A percentile compares a stretch with the other conserved stretches of the same genome.
phyloP scores from a whole-genome alignment of 1,140 invertebrate genomes.

The Lepidotrigona ventralis region DNA sequence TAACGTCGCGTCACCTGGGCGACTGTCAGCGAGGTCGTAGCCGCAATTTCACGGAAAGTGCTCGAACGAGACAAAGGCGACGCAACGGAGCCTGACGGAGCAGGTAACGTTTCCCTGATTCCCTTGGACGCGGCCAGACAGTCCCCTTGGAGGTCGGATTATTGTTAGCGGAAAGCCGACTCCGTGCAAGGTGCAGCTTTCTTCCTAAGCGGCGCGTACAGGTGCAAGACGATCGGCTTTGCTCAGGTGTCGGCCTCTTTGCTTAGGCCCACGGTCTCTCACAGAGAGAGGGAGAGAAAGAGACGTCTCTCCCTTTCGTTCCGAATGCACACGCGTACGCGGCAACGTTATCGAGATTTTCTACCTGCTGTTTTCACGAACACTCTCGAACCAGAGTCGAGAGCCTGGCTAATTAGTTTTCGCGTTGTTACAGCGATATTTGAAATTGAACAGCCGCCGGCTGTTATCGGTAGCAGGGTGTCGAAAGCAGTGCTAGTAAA shows the following conservation, averaged over 20 bases:
- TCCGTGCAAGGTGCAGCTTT: constrained; percentile 31
- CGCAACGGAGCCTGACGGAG: constrained; percentile 37
- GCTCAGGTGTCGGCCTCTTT: constrained; percentile 43
- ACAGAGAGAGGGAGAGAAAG: neutral
- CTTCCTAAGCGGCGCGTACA: constrained; percentile 29
- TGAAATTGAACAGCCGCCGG: neutral
- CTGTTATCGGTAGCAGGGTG: too few species aligned
- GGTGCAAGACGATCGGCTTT: constrained; percentile 44
- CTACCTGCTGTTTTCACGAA: neutral
- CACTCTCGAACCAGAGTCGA: neutral
- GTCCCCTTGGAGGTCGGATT: constrained; percentile 6
- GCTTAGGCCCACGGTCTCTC: neutral
- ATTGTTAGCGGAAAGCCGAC: constrained; percentile 49
- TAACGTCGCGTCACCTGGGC: neutral
- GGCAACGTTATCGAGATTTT: neutral
- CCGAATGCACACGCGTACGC: neutral
- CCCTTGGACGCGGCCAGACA: neutral
- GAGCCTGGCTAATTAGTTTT: constrained; percentile 2
- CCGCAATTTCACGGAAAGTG: constrained; percentile 54
- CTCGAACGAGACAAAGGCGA: constrained; percentile 18
- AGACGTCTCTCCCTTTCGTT: neutral
- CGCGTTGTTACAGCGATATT: neutral
- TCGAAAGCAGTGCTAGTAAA: constrained; percentile 43
- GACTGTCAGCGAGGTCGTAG: neutral
- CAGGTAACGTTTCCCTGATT: constrained; percentile 45